Evolutionary conservation across 2,888 invertebrate genomes (phyloP).

Genomic region (Agrochola circellaris): DNA sequence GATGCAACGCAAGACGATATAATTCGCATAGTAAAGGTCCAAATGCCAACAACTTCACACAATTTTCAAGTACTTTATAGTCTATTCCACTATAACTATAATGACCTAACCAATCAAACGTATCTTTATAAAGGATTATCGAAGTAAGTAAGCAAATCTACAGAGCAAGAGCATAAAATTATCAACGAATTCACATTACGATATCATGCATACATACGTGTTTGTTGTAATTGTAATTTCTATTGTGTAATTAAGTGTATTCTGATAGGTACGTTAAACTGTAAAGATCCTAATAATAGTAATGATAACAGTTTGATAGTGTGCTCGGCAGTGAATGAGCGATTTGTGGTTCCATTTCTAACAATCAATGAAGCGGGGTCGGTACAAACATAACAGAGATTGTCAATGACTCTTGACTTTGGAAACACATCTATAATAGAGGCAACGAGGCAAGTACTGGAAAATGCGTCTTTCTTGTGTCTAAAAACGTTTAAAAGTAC

Average conservation of each 20-base stretch:
- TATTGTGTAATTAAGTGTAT: conserved; percentile 38
- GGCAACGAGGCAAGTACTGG: conserved; percentile 9
- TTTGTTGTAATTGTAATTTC: conserved; percentile 21
- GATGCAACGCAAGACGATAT: conserved; percentile 35
- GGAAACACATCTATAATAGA: conserved; percentile 35
- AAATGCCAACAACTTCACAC: conserved; percentile 58
- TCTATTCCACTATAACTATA: conserved; percentile 21
- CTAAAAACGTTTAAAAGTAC: conserved; percentile 12
- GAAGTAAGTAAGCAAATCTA: neutral
- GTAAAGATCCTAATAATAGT: conserved; percentile 54
- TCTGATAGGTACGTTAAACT: conserved; percentile 31
- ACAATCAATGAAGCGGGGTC: conserved; percentile 42
- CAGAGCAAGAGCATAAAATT: neutral
- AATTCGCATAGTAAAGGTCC: conserved; percentile 38
- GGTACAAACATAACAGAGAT: conserved; percentile 28
- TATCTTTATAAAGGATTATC: conserved; percentile 4
- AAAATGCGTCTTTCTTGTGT: conserved; percentile 33
- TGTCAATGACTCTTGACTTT: conserved; percentile 51
- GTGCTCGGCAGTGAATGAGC: conserved; percentile 47
- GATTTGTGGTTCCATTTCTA: conserved; percentile 47
- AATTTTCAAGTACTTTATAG: conserved; percentile 43
- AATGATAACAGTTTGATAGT: conserved; percentile 57
- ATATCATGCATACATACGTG: conserved; percentile 16
- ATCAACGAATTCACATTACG: conserved; percentile 46
- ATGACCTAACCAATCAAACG: conserved; percentile 9